Base-by-base conservation (phyloP, 2,888 invertebrate genomes). In the Lycocerus yunnanus region DNA sequence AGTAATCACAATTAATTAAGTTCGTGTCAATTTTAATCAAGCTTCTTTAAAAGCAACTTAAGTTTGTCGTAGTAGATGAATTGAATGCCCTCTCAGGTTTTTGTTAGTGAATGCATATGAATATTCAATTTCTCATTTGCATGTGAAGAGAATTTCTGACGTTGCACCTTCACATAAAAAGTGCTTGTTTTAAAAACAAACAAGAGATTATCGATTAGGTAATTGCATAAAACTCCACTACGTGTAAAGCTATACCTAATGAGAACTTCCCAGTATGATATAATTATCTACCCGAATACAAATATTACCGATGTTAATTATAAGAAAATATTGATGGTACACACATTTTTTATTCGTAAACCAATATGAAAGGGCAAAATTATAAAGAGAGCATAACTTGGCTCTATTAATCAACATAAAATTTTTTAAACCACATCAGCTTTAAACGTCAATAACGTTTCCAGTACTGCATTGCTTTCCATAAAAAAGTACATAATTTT, bases 41-140 rank as follows among this genome's bases (percentile, higher is more conserved):
- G 70, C 21, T 67, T 66, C 73, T 70, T 70, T 75, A 61, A 71
- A 75, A 70, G 69, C 68, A 76, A 76, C 68, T 69, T 63, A 66
- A 69, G 68, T 69, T 43, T 68, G 63, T 20, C 63, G 63, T 63
- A 58, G 72, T 72, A 60, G 69, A 70, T 70, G 75, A 75, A 73
- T 72, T 72, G 83, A 81, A 82, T 81, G 82, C 80, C 80, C 79
- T 79, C 79, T 80, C 79, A 80, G 81, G 81, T 83, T 83, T 79
- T 79, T 81, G 81, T 82, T 81, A 81, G 73, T 71, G 71, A 72
- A 80, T 78, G 75, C 78, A 80, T 79, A 85, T 85, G 85, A 85
- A 85, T 86, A 86, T 85, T 86, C 85, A 86, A 82, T 84, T 78
- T 73, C 78, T 78, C 78, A 86, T 85, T 86, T 84, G 80, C 85